Conservation (phyloP, 2,113 vertebrate species). For the Chlorodrepanis virens region DNA sequence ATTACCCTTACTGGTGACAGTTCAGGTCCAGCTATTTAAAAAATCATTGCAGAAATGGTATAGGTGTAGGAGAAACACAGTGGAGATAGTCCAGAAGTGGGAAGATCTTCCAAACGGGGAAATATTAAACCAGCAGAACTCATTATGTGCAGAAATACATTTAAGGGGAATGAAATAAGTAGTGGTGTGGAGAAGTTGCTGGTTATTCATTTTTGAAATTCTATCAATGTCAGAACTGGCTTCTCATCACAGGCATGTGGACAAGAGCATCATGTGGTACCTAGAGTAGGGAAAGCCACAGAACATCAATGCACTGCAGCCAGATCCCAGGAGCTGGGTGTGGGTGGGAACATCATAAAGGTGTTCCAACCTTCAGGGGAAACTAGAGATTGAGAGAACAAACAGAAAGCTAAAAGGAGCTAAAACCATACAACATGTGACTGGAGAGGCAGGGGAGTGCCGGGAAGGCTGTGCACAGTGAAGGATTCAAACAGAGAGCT, state of each 20-base stretch:
- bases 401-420: background rate
- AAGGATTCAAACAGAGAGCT: background rate
- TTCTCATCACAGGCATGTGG: background rate
- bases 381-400: background rate
- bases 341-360: background rate
- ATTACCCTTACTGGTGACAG: background rate
- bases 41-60: background rate
- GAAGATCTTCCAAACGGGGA: background rate
- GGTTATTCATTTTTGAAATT: background rate
- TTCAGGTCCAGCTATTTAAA: background rate
- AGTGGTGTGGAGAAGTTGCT: background rate
- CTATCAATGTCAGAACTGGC: background rate
- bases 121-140: background rate
- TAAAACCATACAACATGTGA: background rate
- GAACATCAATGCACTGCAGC: background rate
- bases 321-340: background rate
- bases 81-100: background rate
- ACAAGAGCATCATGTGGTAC: background rate
- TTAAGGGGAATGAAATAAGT: background rate
- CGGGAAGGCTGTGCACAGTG: rapidly evolving
- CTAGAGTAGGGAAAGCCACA: background rate
- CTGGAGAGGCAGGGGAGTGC: background rate
- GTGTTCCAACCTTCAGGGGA: background rate
- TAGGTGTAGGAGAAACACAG: background rate
- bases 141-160: background rate